A percentile compares a stretch with the other conserved stretches of the same genome.
These are phyloP conservation scores for Aphelenchoides besseyi DNA, from an alignment of 1,140 invertebrate genomes.

Conservation along the genomic window DNA sequence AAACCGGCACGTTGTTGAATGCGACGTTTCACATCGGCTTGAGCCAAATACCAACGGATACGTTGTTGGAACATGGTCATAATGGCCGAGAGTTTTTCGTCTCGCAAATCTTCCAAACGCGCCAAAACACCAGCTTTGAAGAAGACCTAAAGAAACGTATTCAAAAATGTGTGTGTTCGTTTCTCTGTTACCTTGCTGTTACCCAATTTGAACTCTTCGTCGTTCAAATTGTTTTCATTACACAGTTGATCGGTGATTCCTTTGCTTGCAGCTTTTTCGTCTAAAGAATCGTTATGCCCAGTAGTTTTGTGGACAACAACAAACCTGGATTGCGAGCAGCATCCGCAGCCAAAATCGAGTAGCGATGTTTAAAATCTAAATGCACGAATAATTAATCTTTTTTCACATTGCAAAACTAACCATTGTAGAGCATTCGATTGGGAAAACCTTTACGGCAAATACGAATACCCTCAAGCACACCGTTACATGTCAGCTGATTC, in stretches of 20 bases:
- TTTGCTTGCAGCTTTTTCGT: conserved; percentile 73
- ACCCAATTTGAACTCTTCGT: conserved; percentile 84
- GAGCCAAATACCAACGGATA: conserved; percentile 52
- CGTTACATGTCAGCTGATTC: conserved; percentile 99
- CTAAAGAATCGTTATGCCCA: too few species aligned
- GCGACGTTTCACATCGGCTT: conserved; percentile 50
- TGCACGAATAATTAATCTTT: neutral
- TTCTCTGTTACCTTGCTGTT: conserved; percentile 78
- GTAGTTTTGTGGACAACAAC: too few species aligned
- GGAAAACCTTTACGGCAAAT: conserved; percentile 99
- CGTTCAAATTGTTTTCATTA: conserved; percentile 75
- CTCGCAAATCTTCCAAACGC: conserved; percentile 99
- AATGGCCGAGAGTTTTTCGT: conserved; percentile 94
- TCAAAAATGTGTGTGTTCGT: conserved; percentile 65
- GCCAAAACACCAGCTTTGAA: conserved; percentile 99
- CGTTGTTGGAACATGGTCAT: conserved; percentile 87
- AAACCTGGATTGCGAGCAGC: conserved; percentile 72
- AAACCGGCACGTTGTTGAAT: conserved; percentile 19
- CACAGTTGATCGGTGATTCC: conserved; percentile 75
- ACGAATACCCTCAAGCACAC: conserved; percentile 99
- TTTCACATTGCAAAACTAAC: neutral
- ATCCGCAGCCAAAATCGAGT: conserved; percentile 90
- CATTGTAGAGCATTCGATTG: conserved; percentile 94
- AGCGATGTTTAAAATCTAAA: conserved; percentile 98
- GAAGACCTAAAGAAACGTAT: conserved; percentile 75